phyloP scores from a whole-genome alignment of 2,113 vertebrate genomes.

The Sigmodon hispidus region DNA sequence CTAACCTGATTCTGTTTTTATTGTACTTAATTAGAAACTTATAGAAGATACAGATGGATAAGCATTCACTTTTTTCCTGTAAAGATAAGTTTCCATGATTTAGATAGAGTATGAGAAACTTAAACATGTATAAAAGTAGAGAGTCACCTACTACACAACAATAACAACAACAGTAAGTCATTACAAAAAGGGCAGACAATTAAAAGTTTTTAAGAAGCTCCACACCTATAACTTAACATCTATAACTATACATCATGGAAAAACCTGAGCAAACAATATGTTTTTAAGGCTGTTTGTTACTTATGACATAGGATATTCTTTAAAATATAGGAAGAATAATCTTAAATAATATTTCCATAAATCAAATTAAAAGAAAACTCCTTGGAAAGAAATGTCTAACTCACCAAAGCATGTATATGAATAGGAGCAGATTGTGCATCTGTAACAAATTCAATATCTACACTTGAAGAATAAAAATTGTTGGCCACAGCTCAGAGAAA shows the following conservation, averaged over 20 bases:
- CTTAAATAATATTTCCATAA: background rate
- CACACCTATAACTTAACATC: background rate
- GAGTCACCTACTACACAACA: background rate
- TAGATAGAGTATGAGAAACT: slow-evolving; percentile 15
- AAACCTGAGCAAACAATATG: background rate
- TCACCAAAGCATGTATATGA: background rate
- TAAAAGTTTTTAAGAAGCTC: slow-evolving; percentile 41
- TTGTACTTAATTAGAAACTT: slow-evolving; percentile 66
- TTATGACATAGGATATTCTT: background rate
- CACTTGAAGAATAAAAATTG: slow-evolving; percentile 15
- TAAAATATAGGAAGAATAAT: slow-evolving; percentile 14
- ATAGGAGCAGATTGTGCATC: background rate
- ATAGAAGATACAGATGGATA: slow-evolving; percentile 16
- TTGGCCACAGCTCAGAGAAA: background rate
- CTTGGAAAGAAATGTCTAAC: background rate
- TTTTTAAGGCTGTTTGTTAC: background rate
- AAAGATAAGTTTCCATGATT: background rate
- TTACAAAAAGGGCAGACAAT: background rate
- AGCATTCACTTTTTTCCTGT: background rate
- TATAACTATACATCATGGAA: background rate
- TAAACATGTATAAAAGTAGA: background rate
- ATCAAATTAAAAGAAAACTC: background rate
- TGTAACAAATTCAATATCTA: background rate
- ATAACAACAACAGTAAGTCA: background rate
- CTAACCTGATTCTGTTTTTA: slow-evolving; percentile 60